These are phyloP conservation scores for Diploptera punctata DNA, from an alignment of 2,888 invertebrate species.

Conservation along the genomic window DNA sequence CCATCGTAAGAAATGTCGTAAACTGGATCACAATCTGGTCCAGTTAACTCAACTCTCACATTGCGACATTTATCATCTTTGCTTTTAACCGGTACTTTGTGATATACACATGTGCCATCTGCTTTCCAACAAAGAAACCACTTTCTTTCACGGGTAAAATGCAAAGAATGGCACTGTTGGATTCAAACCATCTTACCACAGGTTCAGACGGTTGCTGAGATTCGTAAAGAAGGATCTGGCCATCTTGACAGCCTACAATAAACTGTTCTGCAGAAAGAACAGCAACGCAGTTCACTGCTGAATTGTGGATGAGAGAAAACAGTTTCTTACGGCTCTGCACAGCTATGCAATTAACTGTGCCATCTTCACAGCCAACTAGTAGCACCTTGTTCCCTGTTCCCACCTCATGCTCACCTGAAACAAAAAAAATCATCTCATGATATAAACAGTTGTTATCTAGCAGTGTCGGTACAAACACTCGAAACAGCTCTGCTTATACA, in stretches of 20 bases:
- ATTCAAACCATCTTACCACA: conserved; percentile 57
- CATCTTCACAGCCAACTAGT: conserved; percentile 67
- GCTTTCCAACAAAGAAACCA: conserved; percentile 63
- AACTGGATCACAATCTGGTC: conserved; percentile 73
- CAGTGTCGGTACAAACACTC: too few relatives aligned
- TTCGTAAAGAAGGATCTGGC: conserved; percentile 55
- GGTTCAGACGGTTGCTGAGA: neutral
- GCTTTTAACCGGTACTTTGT: conserved; percentile 56
- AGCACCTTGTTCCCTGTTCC: conserved; percentile 67
- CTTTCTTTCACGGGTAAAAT: conserved; percentile 58
- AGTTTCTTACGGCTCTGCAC: conserved; percentile 61
- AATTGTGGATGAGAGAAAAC: conserved; percentile 54
- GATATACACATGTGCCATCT: conserved; percentile 67
- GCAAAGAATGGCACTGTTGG: conserved; percentile 63
- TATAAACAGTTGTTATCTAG: too few relatives aligned
- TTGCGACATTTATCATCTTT: conserved; percentile 45
- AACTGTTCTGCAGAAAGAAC: conserved; percentile 57
- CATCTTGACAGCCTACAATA: conserved; percentile 66
- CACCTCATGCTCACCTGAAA: conserved; percentile 60
- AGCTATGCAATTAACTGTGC: conserved; percentile 61
- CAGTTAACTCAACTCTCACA: conserved; percentile 64
- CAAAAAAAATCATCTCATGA: too few relatives aligned
- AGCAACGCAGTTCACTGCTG: conserved; percentile 65
- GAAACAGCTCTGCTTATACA: too few relatives aligned
- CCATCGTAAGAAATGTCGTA: conserved; percentile 66